Base-by-base conservation (phyloP, 2,888 invertebrate genomes). In the Homarus gammarus region DNA sequence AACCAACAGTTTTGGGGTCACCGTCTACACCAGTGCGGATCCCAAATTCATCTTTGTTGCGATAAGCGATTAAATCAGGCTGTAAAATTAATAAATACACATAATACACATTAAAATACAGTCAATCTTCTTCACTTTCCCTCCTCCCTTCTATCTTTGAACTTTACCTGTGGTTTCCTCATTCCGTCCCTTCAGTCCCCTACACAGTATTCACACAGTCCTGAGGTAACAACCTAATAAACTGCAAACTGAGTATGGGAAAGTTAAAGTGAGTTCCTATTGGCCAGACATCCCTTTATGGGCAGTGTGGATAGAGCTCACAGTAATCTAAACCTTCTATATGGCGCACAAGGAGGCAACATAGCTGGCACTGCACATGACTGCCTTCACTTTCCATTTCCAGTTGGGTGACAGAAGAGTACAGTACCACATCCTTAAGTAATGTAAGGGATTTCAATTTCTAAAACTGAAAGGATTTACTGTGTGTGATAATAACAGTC, bases 41-140 rank as follows among this genome's bases (percentile, higher is more conserved):
- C 85, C 93, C 93, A 91, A 94, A 94, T 81, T 94, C 94, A 92
- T 94, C 94, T 92, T 94, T 94, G 92, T 94, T 94, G 64, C 94
- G 92, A 88, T 94, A 94, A 3, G 91, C 91, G 70, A 93, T 92
- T 44, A 92, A 92, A 15, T 93, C 92, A 38, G 94, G 94, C 94
- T 94, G 90, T 56, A 83, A 79, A 70, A 40, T 12, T 72, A 15
- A 51, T 22, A 61, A 79, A 38, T 31, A 3, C 31, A 81, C 38
- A 6, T 44, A 61, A 49, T 44, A 77, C 27, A 36, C 61, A 38
- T 10, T 38, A 38, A 36, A 64, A 27, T 27, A 8, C 3, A 5
- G 27, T 64, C n/a, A 5, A 64, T 64, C 3, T 3, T 18, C 3
- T 22, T 49, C 56, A 18, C 22, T 18, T 56, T 0, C 15, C 56